Evolutionary conservation across 1,140 invertebrate genomes (phyloP), one percentile per base, ranked within the genome.

Genomic region (Apis laboriosa): DNA sequence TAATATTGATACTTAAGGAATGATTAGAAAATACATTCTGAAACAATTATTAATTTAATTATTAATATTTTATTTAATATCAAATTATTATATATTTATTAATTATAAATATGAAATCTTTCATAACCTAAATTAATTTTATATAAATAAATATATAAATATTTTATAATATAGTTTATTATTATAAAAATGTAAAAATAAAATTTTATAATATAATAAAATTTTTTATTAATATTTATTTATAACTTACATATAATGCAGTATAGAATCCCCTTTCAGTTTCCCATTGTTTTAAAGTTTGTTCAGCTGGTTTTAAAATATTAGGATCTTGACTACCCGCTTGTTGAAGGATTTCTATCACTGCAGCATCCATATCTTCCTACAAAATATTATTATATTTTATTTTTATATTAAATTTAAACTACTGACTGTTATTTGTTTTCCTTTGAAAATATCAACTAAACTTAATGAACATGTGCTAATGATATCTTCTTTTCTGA

Each of bases 281-380:
- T 95, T 99, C 98, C 97, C 98, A 98, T 94, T 97, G 96, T 90
- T 96, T 96, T 17, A 99, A 95, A 89, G 97, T 97, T 83, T 96
- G 95, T 94, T 99, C 98, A 24, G 98, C 98, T 58, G 97, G 96
- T 94, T 98, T 98, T 51, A 99, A 93, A 56, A 98, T 94, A 86
- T 96, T 95, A 24, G 97, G 95, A 94, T 98, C 96, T 94, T 98
- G 97, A 94, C 97, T 98, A 78, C 97, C 96, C 58, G 98, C 98
- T 91, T 96, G 95, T 88, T 96, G 95, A n/a, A 99, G 94, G 61
- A 97, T 96, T 90, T 98, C 96, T 85, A 97, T 92, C 12, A 97
- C 95, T 81, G 95, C 89, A 1, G 94, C 93, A 92, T 96, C 89
- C 93, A 94, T 94, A 70, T 82, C 86, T 85, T 84, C 70, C 81